Percentiles rank a stretch among this genome's conserved stretches.
phyloP scores from a whole-genome alignment of 2,888 invertebrate genomes.

The Prosapia bicincta region DNA sequence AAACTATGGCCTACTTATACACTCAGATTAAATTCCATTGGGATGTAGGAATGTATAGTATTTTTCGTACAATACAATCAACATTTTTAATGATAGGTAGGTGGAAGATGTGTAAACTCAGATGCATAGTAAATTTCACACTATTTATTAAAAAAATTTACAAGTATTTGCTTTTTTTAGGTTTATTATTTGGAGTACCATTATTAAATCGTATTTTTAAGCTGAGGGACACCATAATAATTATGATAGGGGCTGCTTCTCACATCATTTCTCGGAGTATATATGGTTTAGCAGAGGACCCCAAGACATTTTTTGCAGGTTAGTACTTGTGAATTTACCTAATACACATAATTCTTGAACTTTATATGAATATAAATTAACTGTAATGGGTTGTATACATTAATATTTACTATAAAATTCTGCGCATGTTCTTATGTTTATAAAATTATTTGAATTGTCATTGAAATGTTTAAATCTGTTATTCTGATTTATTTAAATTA shows the following conservation, averaged over 20 bases:
- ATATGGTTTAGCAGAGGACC: conserved; percentile 58
- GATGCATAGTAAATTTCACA: no score
- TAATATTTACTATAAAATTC: no score
- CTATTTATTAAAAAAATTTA: no score
- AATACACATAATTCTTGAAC: no score
- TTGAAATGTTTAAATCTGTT: no score
- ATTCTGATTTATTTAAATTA: no score
- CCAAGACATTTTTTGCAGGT: conserved; percentile 61
- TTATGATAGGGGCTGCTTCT: conserved; percentile 66
- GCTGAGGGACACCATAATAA: conserved; percentile 67
- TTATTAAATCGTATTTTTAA: conserved; percentile 63
- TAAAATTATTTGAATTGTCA: no score
- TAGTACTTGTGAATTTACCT: no score
- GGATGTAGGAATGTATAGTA: conserved; percentile 64
- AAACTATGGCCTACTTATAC: conserved; percentile 69
- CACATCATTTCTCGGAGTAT: conserved; percentile 66
- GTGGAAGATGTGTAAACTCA: no score
- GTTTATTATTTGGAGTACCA: conserved; percentile 67
- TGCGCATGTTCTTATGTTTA: no score
- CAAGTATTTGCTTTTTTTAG: conserved; percentile 39
- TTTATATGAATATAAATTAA: no score
- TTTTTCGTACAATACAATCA: conserved; percentile 70
- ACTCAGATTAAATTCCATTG: conserved; percentile 69
- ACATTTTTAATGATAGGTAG: conserved; percentile 62
- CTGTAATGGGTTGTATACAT: no score